Conservation (phyloP, 2,113 vertebrate genomes). For the Myxocyprinus asiaticus region DNA sequence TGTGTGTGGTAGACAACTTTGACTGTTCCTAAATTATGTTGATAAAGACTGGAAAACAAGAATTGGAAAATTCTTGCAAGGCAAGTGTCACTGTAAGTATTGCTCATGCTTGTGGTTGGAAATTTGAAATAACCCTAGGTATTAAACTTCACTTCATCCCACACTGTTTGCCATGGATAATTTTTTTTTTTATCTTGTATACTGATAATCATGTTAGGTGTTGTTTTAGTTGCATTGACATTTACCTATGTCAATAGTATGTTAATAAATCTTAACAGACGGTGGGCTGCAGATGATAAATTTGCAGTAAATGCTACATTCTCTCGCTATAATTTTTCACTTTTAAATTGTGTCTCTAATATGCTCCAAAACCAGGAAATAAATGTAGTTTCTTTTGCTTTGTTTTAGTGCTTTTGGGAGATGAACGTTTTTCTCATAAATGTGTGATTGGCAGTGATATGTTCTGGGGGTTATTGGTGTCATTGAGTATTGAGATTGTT, state of each 20-base stretch:
- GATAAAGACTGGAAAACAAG: background rate
- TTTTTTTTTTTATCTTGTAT: no score
- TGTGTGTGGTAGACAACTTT: background rate
- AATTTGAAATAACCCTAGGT: background rate
- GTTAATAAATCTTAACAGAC: slow-evolving; percentile 3
- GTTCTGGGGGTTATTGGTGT: background rate
- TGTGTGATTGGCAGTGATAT: background rate
- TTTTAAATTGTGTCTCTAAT: slow-evolving; percentile 16
- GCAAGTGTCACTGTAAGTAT: background rate
- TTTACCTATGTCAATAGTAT: background rate
- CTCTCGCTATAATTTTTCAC: background rate
- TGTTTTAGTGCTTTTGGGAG: slow-evolving; percentile 8
- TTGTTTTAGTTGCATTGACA: background rate
- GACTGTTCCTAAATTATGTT: background rate
- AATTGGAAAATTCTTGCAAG: background rate
- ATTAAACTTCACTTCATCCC: no score
- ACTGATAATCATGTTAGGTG: background rate
- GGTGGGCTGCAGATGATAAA: slow-evolving; percentile 28
- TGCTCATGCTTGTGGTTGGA: background rate
- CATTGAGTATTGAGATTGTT: slow-evolving; percentile 44
- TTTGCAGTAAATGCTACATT: slow-evolving; percentile 14
- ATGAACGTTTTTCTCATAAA: background rate
- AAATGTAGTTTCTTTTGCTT: no score
- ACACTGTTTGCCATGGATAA: no score
- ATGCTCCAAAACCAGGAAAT: no score